Evolutionary conservation across 2,113 vertebrate genomes (phyloP).

Genomic region (Caranx ignobilis): DNA sequence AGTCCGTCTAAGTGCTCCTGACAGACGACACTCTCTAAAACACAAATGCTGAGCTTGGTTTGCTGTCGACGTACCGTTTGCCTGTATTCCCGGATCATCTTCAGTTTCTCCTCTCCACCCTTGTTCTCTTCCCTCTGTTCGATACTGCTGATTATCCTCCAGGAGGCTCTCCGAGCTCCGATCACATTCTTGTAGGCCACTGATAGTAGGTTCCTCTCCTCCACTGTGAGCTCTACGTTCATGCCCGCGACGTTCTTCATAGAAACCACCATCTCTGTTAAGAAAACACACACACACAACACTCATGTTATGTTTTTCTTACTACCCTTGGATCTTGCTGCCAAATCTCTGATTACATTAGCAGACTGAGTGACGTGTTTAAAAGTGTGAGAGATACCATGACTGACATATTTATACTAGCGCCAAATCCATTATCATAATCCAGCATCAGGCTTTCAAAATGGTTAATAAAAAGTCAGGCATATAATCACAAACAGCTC

Average conservation of each 20-base stretch:
- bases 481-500: neutral
- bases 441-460: neutral
- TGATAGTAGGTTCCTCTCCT: conserved; percentile 97
- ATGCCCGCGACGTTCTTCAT: conserved; percentile 98
- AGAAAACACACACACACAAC: conserved; percentile 11
- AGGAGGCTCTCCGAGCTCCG: conserved; percentile 97
- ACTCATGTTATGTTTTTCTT: neutral
- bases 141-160: conserved; percentile 99
- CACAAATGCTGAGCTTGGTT: neutral
- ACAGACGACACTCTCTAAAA: neutral
- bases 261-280: conserved; percentile 96
- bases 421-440: neutral
- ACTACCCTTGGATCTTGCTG: neutral
- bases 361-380: neutral
- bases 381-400: neutral
- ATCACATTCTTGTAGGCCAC: conserved; percentile 99
- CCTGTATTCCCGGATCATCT: conserved; percentile 99
- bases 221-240: conserved; percentile 96
- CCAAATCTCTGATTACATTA: neutral
- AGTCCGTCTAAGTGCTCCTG: neutral
- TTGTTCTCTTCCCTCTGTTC: conserved; percentile 99
- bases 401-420: neutral
- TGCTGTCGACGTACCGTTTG: conserved; percentile 88
- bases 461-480: neutral
- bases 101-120: conserved; percentile 95